Evolutionary conservation across 2,888 invertebrate species (phyloP).

Genomic region (Macaria notata): DNA sequence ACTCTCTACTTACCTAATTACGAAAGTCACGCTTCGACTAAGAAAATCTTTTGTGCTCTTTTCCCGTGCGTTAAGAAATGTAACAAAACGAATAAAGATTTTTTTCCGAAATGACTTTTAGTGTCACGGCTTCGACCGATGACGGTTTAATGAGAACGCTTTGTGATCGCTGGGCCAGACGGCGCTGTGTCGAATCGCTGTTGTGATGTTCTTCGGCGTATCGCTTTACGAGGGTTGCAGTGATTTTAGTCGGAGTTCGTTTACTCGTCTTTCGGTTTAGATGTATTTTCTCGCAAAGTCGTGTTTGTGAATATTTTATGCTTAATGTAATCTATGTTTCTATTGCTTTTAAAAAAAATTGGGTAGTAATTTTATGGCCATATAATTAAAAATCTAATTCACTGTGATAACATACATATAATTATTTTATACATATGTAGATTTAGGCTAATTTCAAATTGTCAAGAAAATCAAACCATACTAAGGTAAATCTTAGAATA

Average conservation of each 20-base stretch:
- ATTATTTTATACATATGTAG: no score
- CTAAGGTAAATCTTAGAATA: slow-evolving; percentile 7
- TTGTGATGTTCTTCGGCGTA: slow-evolving; percentile 57
- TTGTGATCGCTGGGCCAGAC: slow-evolving; percentile 72
- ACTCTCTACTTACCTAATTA: slow-evolving; percentile 63
- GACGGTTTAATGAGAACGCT: slow-evolving; percentile 80
- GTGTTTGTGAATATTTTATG: no score
- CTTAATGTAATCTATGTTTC: no score
- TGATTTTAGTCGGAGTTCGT: slow-evolving; percentile 8
- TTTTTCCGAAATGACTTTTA: slow-evolving; percentile 74
- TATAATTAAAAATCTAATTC: no score
- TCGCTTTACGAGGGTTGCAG: slow-evolving; percentile 64
- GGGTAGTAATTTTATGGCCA: no score
- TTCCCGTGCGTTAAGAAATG: slow-evolving; percentile 74
- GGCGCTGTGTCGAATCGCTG: slow-evolving; percentile 76
- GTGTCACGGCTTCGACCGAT: slow-evolving; percentile 73
- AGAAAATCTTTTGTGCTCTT: slow-evolving; percentile 79
- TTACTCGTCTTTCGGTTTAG: no score
- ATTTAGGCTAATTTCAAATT: no score
- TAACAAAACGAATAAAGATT: slow-evolving; percentile 69
- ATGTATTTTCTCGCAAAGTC: no score
- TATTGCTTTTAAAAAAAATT: no score
- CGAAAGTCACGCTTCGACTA: slow-evolving; percentile 78
- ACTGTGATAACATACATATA: no score
- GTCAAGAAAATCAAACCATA: no score